phyloP scores from a whole-genome alignment of 1,140 invertebrate species.

The Mactra quadrangularis region DNA sequence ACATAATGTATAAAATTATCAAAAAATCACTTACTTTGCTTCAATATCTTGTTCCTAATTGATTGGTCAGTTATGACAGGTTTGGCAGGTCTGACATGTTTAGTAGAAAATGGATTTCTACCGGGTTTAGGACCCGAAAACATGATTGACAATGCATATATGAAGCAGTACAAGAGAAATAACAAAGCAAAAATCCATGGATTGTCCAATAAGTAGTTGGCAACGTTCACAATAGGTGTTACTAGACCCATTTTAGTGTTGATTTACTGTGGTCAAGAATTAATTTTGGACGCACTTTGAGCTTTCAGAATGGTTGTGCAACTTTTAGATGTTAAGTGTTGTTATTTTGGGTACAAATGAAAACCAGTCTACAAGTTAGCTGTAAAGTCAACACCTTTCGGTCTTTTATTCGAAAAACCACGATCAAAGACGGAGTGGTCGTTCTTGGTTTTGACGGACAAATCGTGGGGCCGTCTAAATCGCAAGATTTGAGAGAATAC shows the following conservation, averaged over 20 bases:
- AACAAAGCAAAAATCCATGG: constrained; percentile 21
- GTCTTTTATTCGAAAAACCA: too few relatives aligned
- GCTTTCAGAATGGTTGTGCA: too few relatives aligned
- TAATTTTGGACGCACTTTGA: too few relatives aligned
- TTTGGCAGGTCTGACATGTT: constrained; percentile 38
- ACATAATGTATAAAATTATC: too few relatives aligned
- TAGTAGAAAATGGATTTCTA: constrained; percentile 30
- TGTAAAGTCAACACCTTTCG: too few relatives aligned
- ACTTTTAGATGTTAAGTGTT: too few relatives aligned
- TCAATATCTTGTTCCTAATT: constrained; percentile 28
- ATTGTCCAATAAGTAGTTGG: constrained; percentile 26
- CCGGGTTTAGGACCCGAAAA: constrained; percentile 41
- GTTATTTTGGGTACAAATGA: too few relatives aligned
- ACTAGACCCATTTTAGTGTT: constrained; percentile 17
- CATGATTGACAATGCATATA: constrained; percentile 46
- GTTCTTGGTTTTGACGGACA: too few relatives aligned
- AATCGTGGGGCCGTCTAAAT: too few relatives aligned
- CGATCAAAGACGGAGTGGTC: too few relatives aligned
- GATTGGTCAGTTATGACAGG: constrained; percentile 36
- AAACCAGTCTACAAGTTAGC: too few relatives aligned
- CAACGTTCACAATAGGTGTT: background rate
- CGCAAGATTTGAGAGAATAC: too few relatives aligned
- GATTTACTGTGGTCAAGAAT: background rate
- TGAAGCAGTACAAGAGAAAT: constrained; percentile 34
- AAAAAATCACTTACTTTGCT: constrained; percentile 30